A percentile compares a stretch with the other conserved stretches of the same genome.
Conservation (phyloP, 2,797 vertebrate species). For the Pipistrellus kuhlii region DNA sequence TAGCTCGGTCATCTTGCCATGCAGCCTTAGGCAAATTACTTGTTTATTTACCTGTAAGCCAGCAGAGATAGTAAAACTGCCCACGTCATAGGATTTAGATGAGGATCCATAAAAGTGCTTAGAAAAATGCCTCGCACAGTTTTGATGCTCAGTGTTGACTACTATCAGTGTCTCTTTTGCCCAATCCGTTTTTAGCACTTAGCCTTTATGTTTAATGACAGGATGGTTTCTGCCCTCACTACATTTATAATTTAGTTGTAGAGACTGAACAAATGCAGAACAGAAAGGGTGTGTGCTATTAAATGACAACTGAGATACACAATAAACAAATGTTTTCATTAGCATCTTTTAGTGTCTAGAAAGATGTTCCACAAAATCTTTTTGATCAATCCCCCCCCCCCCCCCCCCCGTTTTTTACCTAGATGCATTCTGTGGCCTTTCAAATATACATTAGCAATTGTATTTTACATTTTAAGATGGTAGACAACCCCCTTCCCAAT, state of each 20-base stretch:
- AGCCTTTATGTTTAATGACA: not conserved
- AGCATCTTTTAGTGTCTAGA: not conserved
- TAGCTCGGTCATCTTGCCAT: not conserved
- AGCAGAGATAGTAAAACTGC: conserved; percentile 5
- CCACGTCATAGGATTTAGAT: not conserved
- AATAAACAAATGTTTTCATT: conserved; percentile 28
- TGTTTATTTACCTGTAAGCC: conserved; percentile 26
- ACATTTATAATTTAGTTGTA: conserved; percentile 39
- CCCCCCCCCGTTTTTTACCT: not conserved
- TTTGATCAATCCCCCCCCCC: not conserved
- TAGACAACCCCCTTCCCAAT: not conserved
- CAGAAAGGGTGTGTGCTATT: not conserved
- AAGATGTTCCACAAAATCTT: conserved; percentile 9
- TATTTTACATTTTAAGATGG: conserved; percentile 44
- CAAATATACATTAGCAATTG: conserved; percentile 15
- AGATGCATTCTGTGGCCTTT: conserved; percentile 30
- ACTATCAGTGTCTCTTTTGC: not conserved
- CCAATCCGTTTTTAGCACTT: not conserved
- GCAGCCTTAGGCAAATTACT: conserved; percentile 3
- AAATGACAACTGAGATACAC: not conserved
- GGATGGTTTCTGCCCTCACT: not conserved
- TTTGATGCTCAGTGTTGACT: not conserved
- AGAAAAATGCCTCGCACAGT: not conserved
- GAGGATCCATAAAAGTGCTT: conserved; percentile 14
- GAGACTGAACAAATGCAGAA: conserved; percentile 29